phyloP scores from a whole-genome alignment of 1,140 invertebrate species.

The Pemphigus obesinymphae region DNA sequence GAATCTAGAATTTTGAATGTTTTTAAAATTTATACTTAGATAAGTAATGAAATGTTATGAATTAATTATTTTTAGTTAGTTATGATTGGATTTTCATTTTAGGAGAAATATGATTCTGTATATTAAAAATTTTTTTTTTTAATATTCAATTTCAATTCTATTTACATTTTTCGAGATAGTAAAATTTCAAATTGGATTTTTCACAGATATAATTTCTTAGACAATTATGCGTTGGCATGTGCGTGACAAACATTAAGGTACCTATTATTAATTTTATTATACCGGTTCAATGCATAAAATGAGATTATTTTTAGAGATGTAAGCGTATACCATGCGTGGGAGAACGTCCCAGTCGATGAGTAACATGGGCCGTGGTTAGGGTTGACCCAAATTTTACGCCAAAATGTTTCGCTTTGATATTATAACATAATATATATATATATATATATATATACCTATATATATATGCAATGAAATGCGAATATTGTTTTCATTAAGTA shows the following conservation, averaged over 20 bases:
- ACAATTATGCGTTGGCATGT: background rate
- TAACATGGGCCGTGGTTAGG: background rate
- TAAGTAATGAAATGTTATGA: too few relatives aligned
- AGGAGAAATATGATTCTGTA: too few relatives aligned
- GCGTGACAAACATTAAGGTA: conserved; percentile 17
- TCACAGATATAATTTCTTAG: background rate
- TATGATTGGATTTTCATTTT: too few relatives aligned
- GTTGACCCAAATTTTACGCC: conserved; percentile 4
- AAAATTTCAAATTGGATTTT: background rate
- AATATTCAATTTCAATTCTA: too few relatives aligned
- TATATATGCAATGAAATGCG: too few relatives aligned
- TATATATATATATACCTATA: too few relatives aligned
- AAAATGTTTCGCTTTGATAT: background rate
- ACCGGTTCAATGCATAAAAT: conserved; percentile 8
- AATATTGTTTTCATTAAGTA: too few relatives aligned
- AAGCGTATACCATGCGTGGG: conserved; percentile 28
- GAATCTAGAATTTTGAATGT: too few relatives aligned
- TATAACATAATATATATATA: background rate
- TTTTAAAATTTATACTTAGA: too few relatives aligned
- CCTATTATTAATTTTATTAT: background rate
- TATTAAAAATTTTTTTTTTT: too few relatives aligned
- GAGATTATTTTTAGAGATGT: conserved; percentile 36
- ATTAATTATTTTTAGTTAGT: too few relatives aligned
- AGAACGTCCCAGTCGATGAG: background rate
- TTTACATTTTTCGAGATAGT: too few relatives aligned